These are phyloP conservation scores for Oxygymnocypris stewartii DNA, from an alignment of 2,113 vertebrate genomes.

Conservation along the genomic window DNA sequence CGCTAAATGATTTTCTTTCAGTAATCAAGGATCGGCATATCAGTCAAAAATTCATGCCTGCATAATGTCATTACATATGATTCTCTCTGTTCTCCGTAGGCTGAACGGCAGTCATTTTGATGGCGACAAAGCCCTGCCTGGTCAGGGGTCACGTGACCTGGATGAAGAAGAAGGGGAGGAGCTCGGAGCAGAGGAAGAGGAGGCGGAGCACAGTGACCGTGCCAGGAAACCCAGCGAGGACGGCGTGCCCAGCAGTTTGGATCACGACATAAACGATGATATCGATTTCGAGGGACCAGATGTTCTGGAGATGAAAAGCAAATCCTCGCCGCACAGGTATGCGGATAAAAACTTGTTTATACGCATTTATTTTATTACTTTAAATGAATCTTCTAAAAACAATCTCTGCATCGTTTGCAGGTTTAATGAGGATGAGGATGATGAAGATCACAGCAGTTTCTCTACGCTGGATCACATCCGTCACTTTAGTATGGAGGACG, in stretches of 20 bases:
- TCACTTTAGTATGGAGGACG: conserved; percentile 94
- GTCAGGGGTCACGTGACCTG: conserved; percentile 83
- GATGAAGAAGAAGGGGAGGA: conserved; percentile 93
- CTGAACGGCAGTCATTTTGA: conserved; percentile 89
- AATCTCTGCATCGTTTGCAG: conserved; percentile 59
- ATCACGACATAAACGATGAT: conserved; percentile 79
- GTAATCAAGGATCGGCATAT: background rate
- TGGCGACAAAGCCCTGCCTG: conserved; percentile 83
- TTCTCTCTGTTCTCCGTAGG: conserved; percentile 64
- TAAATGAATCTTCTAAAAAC: background rate
- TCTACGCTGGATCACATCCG: conserved; percentile 95
- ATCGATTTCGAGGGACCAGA: conserved; percentile 82
- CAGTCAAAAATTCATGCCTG: background rate
- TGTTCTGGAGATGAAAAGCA: conserved; percentile 85
- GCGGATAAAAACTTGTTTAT: background rate
- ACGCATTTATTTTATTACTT: background rate
- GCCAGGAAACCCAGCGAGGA: conserved; percentile 78
- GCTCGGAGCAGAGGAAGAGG: conserved; percentile 87
- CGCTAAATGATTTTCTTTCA: conserved; percentile 31
- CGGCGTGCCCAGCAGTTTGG: conserved; percentile 69
- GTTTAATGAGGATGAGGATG: conserved; percentile 85
- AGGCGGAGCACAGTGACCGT: conserved; percentile 74
- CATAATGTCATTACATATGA: background rate
- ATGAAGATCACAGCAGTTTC: conserved; percentile 89
- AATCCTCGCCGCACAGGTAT: conserved; percentile 87